A percentile compares a stretch with the other conserved stretches of the same genome.
Conservation (phyloP, 2,888 invertebrate species). For the Euspilapteryx auroguttella region DNA sequence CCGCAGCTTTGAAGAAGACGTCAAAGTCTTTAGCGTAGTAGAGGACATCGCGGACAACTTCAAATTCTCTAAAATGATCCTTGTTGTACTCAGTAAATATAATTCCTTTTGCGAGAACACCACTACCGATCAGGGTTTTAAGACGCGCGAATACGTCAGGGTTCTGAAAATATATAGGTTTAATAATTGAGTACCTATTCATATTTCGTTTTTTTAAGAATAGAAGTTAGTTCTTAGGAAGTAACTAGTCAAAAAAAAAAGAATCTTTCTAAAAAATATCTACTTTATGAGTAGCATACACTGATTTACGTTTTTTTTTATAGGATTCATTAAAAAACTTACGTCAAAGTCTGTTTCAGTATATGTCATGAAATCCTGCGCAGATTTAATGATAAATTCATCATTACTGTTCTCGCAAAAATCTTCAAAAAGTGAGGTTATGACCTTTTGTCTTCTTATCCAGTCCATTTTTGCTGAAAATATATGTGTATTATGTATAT, state of each 20-base stretch:
- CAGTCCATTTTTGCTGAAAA: constrained; percentile 25
- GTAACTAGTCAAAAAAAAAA: too few relatives aligned
- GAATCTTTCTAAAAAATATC: too few relatives aligned
- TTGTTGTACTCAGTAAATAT: constrained; percentile 38
- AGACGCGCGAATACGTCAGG: constrained; percentile 22
- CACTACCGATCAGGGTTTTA: constrained; percentile 20
- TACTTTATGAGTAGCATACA: too few relatives aligned
- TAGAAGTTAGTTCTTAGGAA: too few relatives aligned
- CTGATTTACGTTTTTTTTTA: neutral
- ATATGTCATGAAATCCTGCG: constrained; percentile 26
- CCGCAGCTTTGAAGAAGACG: constrained; percentile 57
- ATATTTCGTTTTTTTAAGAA: too few relatives aligned
- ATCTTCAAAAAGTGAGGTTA: constrained; percentile 40
- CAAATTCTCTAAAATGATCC: constrained; percentile 27
- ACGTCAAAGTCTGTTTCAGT: constrained; percentile 27
- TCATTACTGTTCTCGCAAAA: constrained; percentile 35
- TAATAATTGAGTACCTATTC: too few relatives aligned
- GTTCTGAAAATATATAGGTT: constrained; percentile 24
- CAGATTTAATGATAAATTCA: constrained; percentile 17
- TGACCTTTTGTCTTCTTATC: constrained; percentile 30
- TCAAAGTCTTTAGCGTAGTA: constrained; percentile 59
- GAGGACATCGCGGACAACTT: constrained; percentile 45
- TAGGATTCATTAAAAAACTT: constrained; percentile 10
- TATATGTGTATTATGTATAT: too few relatives aligned
- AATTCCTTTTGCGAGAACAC: constrained; percentile 28